A percentile compares a stretch with the other conserved stretches of the same genome.
phyloP scores from a whole-genome alignment of 2,888 invertebrate genomes.

The Cactoblastis cactorum region DNA sequence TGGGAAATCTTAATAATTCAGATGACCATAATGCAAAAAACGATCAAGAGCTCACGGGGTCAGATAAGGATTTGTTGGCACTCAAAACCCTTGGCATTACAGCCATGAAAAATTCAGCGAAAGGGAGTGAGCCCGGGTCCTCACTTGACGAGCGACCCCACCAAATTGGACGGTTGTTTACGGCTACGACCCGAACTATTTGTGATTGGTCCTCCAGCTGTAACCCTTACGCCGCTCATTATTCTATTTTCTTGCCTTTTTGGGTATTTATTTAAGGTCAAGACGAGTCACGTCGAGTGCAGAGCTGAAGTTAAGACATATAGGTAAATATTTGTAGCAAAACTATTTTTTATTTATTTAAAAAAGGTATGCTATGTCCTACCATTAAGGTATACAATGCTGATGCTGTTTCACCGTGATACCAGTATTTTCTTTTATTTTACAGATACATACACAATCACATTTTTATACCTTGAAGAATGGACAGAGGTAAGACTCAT shows the following conservation, averaged over 20 bases:
- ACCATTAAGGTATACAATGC: too few relatives aligned
- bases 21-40: not conserved
- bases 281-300: too few relatives aligned
- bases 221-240: slow-evolving; percentile 16
- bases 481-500: too few relatives aligned
- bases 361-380: too few relatives aligned
- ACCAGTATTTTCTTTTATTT: too few relatives aligned
- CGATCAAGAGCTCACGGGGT: not conserved
- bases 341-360: too few relatives aligned
- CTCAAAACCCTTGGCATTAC: slow-evolving; percentile 4
- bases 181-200: slow-evolving; percentile 3
- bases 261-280: slow-evolving; percentile 3
- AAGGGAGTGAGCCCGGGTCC: not conserved
- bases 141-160: not conserved
- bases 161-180: slow-evolving; percentile 11
- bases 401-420: too few relatives aligned
- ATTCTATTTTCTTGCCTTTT: slow-evolving; percentile 14
- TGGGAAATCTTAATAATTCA: not conserved
- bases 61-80: slow-evolving; percentile 8
- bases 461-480: too few relatives aligned
- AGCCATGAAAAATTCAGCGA: slow-evolving; percentile 5
- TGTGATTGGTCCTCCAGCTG: slow-evolving; percentile 10
- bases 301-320: too few relatives aligned
- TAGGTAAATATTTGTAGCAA: too few relatives aligned
- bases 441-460: too few relatives aligned